phyloP scores from a whole-genome alignment of 2,113 vertebrate genomes.

The Pleuronectes platessa region DNA sequence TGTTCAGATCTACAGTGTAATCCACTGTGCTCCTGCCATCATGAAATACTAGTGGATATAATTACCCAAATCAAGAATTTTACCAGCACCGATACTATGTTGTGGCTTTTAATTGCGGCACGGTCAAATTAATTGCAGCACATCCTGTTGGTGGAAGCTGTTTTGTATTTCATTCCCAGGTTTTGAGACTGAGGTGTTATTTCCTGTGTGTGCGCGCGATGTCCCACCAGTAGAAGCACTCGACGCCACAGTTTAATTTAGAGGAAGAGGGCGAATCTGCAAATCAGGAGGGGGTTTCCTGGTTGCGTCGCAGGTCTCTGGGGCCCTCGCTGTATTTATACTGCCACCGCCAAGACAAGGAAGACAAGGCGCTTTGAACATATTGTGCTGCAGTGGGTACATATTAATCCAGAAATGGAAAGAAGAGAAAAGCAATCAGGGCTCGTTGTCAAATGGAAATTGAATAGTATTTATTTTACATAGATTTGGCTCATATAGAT shows the following conservation, averaged over 20 bases:
- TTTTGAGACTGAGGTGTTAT: conserved; percentile 4
- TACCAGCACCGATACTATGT: background rate
- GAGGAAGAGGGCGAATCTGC: conserved; percentile 1
- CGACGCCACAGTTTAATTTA: conserved; percentile 36
- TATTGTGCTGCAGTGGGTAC: conserved; percentile 4
- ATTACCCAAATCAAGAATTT: conserved; percentile 46
- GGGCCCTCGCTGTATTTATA: conserved; percentile 1
- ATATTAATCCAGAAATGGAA: conserved; percentile 5
- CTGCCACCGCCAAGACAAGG: conserved; percentile 2
- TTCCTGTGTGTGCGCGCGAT: conserved; percentile 23
- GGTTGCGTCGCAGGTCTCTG: conserved; percentile 32
- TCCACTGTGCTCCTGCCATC: conserved; percentile 47
- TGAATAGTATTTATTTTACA: too few relatives aligned
- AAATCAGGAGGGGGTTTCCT: conserved; percentile 27
- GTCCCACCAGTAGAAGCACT: conserved; percentile 25
- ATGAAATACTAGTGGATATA: conserved; percentile 39
- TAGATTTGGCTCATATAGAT: too few relatives aligned
- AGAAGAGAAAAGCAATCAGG: too few relatives aligned
- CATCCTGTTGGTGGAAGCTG: background rate
- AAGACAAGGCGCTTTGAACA: background rate
- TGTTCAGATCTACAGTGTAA: conserved; percentile 51
- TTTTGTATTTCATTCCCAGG: background rate
- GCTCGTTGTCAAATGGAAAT: background rate
- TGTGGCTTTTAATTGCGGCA: conserved; percentile 13
- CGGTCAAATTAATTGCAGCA: conserved; percentile 3